Evolutionary conservation across 1,140 invertebrate species (phyloP), one percentile per base, ranked within the genome.

Genomic region (Glossosoma conforme): DNA sequence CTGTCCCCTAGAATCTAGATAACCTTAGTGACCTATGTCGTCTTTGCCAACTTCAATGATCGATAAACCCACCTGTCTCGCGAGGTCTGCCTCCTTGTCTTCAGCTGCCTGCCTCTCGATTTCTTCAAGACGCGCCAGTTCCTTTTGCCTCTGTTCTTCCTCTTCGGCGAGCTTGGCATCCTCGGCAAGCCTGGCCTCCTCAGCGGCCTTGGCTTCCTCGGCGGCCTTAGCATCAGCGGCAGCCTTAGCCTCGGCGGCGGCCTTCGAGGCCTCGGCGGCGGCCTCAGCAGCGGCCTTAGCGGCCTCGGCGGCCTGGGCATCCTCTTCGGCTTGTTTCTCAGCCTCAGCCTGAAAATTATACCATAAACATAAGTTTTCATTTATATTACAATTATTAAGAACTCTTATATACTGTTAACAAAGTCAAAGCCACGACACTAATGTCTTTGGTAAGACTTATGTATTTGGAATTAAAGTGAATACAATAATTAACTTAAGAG

Each of bases 61-160:
- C 25, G 25, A n/a, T 8, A 8, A 18, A 19, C 43, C 13, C 24
- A 74, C 72, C 67, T 80, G 78, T 55, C 77, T 66, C 37, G 77
- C 78, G 33, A 80, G 63, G 65, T 82, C 80, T 14, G 67, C 75
- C 63, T 80, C 79, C 4, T 71, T 67, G 56, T 81, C 79, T 62
- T 79, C 77, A 60, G 72, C 69, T 2, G 78, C 77, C 44, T 77
- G 70, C 56, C 64, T 68, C 49, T 74, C 72, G 15, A 75, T 54
- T 68, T 82, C 81, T 50, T 67, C 67, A 44, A 73, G 62, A 44
- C 69, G 67, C 2, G 65, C 68, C 11, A 79, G 60, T 61, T 78
- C 76, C 49, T 78, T 76, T 54, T 78, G 74, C 41, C 74, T 71
- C 17, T 66, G 67, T 55, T 79, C 77, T 66, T 81, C 78, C 13